Percentiles rank a stretch among this genome's conserved stretches.
Conservation (phyloP, 2,888 invertebrate species). For the Mechanitis messenoides region DNA sequence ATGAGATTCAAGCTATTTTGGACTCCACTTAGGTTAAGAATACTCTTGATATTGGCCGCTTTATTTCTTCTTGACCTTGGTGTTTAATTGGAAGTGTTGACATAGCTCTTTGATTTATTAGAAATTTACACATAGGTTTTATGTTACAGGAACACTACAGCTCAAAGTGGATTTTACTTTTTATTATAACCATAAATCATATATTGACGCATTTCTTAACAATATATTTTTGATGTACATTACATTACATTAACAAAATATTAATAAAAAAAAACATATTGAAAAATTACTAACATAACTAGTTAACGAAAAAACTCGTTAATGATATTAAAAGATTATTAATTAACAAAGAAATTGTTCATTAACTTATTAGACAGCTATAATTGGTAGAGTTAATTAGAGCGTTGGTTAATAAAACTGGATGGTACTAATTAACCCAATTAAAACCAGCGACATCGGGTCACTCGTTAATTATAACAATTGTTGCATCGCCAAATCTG, state of each 20-base stretch:
- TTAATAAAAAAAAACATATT: too few relatives aligned
- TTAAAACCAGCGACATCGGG: conserved; percentile 56
- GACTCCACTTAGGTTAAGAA: conserved; percentile 64
- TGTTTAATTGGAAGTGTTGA: conserved; percentile 72
- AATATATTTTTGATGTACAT: conserved; percentile 13
- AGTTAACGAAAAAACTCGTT: conserved; percentile 1
- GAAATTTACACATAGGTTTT: conserved; percentile 43
- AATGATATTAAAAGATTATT: conserved; percentile 6
- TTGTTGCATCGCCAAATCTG: conserved; percentile 41
- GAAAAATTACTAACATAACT: too few relatives aligned
- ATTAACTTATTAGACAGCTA: conserved; percentile 23
- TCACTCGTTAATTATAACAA: conserved; percentile 43
- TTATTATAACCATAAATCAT: conserved; percentile 38
- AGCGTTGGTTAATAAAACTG: conserved; percentile 60
- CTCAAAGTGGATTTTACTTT: conserved; percentile 27
- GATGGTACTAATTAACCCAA: conserved; percentile 68
- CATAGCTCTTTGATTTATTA: conserved; percentile 63
- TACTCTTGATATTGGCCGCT: conserved; percentile 49
- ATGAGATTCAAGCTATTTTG: conserved; percentile 66
- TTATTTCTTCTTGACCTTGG: conserved; percentile 56
- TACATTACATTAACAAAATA: too few relatives aligned
- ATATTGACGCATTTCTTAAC: conserved; percentile 18
- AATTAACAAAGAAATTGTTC: conserved; percentile 22
- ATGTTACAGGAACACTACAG: conserved; percentile 4
- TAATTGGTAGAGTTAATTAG: conserved; percentile 52